phyloP scores from a whole-genome alignment of 64 coral and sea anemone genomes.

The Porites lutea region DNA sequence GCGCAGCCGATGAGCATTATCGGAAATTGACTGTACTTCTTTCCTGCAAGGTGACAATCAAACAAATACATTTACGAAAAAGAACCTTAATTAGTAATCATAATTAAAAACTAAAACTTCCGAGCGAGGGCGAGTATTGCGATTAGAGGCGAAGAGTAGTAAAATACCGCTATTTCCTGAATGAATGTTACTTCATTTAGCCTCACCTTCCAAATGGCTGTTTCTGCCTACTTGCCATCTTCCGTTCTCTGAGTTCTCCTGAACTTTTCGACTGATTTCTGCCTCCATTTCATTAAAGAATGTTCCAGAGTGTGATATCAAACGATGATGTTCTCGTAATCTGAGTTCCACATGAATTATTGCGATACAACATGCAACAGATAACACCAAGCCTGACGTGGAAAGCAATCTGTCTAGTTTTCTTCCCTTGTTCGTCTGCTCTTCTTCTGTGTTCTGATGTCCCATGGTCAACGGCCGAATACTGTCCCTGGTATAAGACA shows the following conservation, averaged over 20 bases:
- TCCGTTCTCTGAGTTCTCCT: neutral
- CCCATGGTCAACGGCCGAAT: neutral
- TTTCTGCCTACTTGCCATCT: neutral
- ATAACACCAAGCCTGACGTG: conserved; percentile 7
- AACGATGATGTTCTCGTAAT: conserved; percentile 15
- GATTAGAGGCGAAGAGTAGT: no score
- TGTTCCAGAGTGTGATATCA: conserved; percentile 13
- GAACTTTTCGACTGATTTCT: neutral
- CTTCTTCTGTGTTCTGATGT: neutral
- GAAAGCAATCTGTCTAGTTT: neutral
- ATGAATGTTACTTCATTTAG: no score
- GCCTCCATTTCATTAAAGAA: neutral
- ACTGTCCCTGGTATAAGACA: no score
- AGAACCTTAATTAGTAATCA: no score
- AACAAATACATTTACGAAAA: no score
- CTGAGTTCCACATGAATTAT: neutral
- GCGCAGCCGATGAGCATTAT: no score
- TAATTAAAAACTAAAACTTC: no score
- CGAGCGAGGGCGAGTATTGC: no score
- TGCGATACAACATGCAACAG: neutral
- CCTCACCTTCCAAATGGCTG: neutral
- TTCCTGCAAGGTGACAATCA: no score
- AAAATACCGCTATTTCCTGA: no score
- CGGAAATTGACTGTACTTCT: no score
- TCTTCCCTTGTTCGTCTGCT: neutral